phyloP scores from a whole-genome alignment of 1,140 invertebrate species.

The Drosophila equinoxialis region DNA sequence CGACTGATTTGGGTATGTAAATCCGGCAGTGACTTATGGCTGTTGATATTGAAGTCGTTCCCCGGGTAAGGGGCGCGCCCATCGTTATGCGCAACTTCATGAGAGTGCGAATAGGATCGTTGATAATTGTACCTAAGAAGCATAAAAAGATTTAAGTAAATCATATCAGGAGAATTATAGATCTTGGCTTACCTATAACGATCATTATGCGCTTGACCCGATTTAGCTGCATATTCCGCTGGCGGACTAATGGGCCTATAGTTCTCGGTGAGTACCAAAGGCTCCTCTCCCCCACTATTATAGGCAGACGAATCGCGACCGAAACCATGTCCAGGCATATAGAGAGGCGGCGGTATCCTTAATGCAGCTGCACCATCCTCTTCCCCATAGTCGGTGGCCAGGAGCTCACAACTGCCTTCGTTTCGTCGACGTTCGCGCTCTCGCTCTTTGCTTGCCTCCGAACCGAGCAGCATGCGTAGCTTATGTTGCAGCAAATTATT shows the following conservation, averaged over 20 bases:
- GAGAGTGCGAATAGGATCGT: constrained; percentile 88
- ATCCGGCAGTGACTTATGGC: constrained; percentile 93
- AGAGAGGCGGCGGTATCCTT: constrained; percentile 77
- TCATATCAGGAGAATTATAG: no score
- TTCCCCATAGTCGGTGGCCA: constrained; percentile 59
- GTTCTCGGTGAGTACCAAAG: constrained; percentile 83
- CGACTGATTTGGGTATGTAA: constrained; percentile 88
- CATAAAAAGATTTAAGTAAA: no score
- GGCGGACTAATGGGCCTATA: constrained; percentile 86
- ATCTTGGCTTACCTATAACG: constrained; percentile 65
- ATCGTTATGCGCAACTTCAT: constrained; percentile 83
- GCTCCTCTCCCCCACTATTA: constrained; percentile 65
- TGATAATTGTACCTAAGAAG: constrained; percentile 78
- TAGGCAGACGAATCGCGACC: constrained; percentile 61
- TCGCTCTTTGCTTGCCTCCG: constrained; percentile 83
- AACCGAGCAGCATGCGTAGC: constrained; percentile 88
- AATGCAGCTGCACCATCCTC: constrained; percentile 63
- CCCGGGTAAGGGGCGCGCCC: constrained; percentile 84
- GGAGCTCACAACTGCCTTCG: constrained; percentile 42
- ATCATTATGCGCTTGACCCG: constrained; percentile 78
- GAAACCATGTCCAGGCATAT: constrained; percentile 67
- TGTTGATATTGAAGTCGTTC: constrained; percentile 86
- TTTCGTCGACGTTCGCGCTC: constrained; percentile 26
- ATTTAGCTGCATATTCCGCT: constrained; percentile 85
- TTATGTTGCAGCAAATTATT: constrained; percentile 91